Percentiles rank a stretch among this genome's conserved stretches.
These are phyloP conservation scores for Platycheirus albimanus DNA, from an alignment of 2,888 invertebrate species.

Conservation along the genomic window DNA sequence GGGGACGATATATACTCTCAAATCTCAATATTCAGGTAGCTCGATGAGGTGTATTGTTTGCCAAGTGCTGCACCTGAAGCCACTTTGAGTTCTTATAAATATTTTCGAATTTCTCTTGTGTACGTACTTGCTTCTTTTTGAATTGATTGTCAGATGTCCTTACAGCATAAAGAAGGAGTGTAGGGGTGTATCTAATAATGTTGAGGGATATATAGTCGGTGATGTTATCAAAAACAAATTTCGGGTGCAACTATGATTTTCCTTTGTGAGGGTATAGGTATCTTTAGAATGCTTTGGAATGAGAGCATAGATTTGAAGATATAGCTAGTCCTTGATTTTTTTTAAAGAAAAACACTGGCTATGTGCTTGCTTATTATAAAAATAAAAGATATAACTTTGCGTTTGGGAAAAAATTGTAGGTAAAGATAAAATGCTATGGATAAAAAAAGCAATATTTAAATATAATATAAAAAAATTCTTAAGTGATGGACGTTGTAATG, in stretches of 20 bases:
- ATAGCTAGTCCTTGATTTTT: too few relatives aligned
- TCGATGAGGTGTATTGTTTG: background rate
- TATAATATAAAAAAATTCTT: too few relatives aligned
- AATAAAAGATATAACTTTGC: too few relatives aligned
- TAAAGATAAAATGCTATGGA: too few relatives aligned
- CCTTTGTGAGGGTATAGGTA: too few relatives aligned
- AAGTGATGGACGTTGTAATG: too few relatives aligned
- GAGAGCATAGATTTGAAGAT: background rate
- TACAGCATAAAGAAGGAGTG: background rate
- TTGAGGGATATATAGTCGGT: constrained; percentile 4
- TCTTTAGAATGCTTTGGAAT: background rate
- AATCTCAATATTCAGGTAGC: constrained; percentile 25
- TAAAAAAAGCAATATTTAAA: too few relatives aligned
- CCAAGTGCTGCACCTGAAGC: constrained; percentile 40
- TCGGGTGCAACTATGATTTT: constrained; percentile 12
- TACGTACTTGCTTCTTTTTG: background rate
- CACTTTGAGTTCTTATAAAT: constrained; percentile 16
- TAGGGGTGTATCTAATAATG: constrained; percentile 2
- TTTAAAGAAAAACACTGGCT: too few relatives aligned
- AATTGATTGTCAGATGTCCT: constrained; percentile 20
- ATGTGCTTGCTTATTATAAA: too few relatives aligned
- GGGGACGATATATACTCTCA: background rate
- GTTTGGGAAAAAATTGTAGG: too few relatives aligned
- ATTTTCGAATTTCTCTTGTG: background rate
- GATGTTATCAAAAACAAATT: constrained; percentile 16